A percentile compares a stretch with the other conserved stretches of the same genome.
These are phyloP conservation scores for Ceratothoa steindachneri DNA, from an alignment of 2,888 invertebrate genomes.

Conservation along the genomic window DNA sequence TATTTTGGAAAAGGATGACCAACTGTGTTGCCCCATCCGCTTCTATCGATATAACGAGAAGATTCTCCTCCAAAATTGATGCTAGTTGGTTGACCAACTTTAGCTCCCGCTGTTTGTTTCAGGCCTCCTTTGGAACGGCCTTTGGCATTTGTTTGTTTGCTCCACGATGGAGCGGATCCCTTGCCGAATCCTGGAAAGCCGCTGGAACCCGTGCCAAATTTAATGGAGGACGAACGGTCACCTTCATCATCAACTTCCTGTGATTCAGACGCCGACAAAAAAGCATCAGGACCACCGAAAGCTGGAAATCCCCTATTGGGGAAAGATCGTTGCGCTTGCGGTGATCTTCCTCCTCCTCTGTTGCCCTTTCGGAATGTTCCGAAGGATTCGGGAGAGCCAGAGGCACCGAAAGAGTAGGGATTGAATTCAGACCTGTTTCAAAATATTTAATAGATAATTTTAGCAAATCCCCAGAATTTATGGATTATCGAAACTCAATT, in stretches of 20 bases:
- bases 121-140: slow-evolving; percentile 20
- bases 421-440: too few relatives aligned
- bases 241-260: neutral
- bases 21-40: neutral
- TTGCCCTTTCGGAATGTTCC: slow-evolving; percentile 3
- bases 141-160: slow-evolving; percentile 3
- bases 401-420: too few relatives aligned
- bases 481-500: too few relatives aligned
- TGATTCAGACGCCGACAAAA: slow-evolving; percentile 4
- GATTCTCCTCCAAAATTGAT: neutral
- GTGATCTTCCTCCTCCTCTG: neutral
- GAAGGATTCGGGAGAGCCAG: neutral
- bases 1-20: neutral
- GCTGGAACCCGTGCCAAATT: slow-evolving; percentile 7
- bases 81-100: neutral
- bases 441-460: too few relatives aligned
- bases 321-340: neutral
- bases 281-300: slow-evolving; percentile 22
- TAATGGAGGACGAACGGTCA: neutral
- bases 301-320: neutral
- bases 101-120: neutral
- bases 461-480: too few relatives aligned
- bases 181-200: slow-evolving; percentile 17
- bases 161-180: neutral
- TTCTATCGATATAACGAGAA: slow-evolving; percentile 1